Evolutionary conservation across 1,140 invertebrate species (phyloP), one percentile per base, ranked within the genome.

Genomic region (Trichomalopsis sarcophagae): DNA sequence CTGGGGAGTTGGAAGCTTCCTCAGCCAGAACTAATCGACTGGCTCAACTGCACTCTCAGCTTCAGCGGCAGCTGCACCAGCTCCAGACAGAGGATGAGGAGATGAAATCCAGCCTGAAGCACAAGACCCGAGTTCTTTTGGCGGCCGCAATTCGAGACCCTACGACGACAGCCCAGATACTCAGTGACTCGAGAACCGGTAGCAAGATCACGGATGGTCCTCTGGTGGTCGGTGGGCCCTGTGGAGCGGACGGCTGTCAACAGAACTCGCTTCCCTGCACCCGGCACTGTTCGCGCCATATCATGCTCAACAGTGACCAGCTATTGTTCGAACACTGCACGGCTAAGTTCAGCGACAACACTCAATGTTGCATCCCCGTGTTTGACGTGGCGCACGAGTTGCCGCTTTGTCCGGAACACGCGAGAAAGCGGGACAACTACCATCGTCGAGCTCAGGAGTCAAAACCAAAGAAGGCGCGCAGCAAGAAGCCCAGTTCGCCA

Each of bases 321-420:
- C 95, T 97, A 87, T 93, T 98, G 73, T 98, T 98, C 93, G 96
- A 96, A 86, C 96, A 97, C 88, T 99, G 98, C 93, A 97, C 97
- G 82, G 97, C 97, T 78, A 97, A 96, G 93, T 97, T 97, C 91
- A 95, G 95, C 66, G 97, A 98, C 92, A 97, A 98, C 86, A 96
- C 96, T 33, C 97, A 97, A 91, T 99, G 98, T 93, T 96, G 96
- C 87, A 94, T 96, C 84, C 97, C 98, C 80, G 97, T 98, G 30
- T 96, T 98, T 89, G 97, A 98, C 93, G 95, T 98, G 82, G 95
- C 95, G 30, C 96, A 97, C 89, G 96, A 97, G 89, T 93, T 97
- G 88, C 97, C 97, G 62, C 93, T 98, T 0, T 98, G 97, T 91
- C 93, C 95, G 10, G 96, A 97, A 87, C 97, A 98, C 91, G 96